Evolutionary conservation across 1,140 invertebrate species (phyloP), one percentile per base, ranked within the genome.

Genomic region (Drosophila bifasciata): DNA sequence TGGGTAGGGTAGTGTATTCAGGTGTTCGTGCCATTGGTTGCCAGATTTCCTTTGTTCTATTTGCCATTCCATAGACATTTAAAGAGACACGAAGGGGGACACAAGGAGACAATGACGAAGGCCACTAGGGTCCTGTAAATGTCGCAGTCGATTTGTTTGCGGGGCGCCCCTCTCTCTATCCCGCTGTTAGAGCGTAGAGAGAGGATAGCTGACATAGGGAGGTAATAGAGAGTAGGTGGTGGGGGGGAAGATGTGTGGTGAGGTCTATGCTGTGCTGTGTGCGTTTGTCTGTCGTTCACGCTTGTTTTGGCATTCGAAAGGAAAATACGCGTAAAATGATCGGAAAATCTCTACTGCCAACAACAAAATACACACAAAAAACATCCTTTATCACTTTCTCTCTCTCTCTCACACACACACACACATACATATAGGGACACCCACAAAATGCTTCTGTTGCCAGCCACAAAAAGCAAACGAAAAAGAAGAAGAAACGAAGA

Each of bases 261-360:
- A 3, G 19, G 67, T 53, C 40, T n/a, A n/a, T n/a, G n/a, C n/a
- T n/a, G n/a, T 39, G 25, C 19, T 40, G 32, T 44, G 48, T 58
- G 39, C n/a, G n/a, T n/a, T 19, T 51, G 60, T 16, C 45, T 19
- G 60, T 16, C 45, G 15, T 69, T 60, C 5, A 53, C 49, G 67
- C 67, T 71, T 69, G 67, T 71, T 60, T 52, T 60, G 68, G 53
- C 68, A 71, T 71, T 70, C 56, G 25, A 49, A 71, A 36, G 48
- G 60, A 71, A 71, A 71, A 71, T 71, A 71, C 68, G 68, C 68
- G 69, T 72, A 62, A 72, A 72, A 72, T 71, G 69, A 72, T 72
- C 49, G 67, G 41, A 72, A 71, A 72, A 72, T 71, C 69, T 70
- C 69, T 43, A 62, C 69, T 69, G 67, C 36, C 45, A 72, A 70